Evolutionary conservation across 2,888 invertebrate genomes (phyloP), one percentile per base, ranked within the genome.

Genomic region (Eledone cirrhosa): DNA sequence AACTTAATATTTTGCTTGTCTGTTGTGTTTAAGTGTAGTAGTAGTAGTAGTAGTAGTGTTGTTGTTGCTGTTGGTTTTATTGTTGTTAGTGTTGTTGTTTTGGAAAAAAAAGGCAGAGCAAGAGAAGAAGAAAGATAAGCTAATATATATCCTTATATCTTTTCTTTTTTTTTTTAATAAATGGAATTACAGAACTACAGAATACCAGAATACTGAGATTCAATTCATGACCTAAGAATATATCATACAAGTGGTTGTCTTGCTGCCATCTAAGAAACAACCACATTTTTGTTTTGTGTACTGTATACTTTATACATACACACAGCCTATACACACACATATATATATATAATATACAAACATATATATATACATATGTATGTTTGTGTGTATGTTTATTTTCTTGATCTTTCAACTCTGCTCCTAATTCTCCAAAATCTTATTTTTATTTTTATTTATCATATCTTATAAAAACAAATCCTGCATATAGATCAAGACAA

Each of bases 191-290:
- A 72, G 41, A n/a, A n/a, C n/a, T n/a, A n/a, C n/a, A n/a, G n/a
- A n/a, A n/a, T n/a, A n/a, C n/a, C n/a, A n/a, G n/a, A 76, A 76
- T 76, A 76, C 76, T 76, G 76, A 76, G 76, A 76, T 76, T 75
- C 75, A 33, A 47, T 22, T 41, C 41, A 41, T 41, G 41, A 41
- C 11, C 41, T 41, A 41, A 63, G 63, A 76, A 48, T 76, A 29
- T n/a, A n/a, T n/a, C n/a, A n/a, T 76, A 76, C 76, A 72, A 33
- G 76, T 24, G 48, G 76, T 76, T 48, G 75, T 75, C 48, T 76
- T 76, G 76, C 76, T 76, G 76, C 76, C 76, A 47, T 76, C 76
- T 76, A 76, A 72, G 76, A 47, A 76, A 76, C 76, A 76, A 76
- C 48, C 76, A 48, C 47, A 47, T 76, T 27, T 76, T 19, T 75